Conservation (phyloP, 2,113 vertebrate species). For the Ursus arctos region DNA sequence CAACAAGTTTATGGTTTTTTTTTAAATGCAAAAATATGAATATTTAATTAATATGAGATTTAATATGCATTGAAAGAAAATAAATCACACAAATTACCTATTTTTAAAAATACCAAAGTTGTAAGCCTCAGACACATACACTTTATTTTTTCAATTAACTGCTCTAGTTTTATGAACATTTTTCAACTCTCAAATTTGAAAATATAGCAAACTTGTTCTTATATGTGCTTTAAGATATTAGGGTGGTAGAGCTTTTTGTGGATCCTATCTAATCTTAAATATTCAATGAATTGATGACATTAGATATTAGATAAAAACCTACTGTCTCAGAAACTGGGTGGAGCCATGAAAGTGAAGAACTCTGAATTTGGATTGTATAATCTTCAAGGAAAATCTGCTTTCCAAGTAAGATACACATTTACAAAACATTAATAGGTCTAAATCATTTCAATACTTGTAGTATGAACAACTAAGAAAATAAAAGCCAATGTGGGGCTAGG, state of each 20-base stretch:
- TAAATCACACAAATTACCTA: background rate
- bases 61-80: background rate
- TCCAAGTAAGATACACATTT: background rate
- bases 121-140: background rate
- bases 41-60: background rate
- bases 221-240: background rate
- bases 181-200: background rate
- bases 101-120: background rate
- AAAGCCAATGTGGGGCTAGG: accelerated
- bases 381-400: background rate
- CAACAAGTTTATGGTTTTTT: background rate
- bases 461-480: background rate
- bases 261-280: background rate
- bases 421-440: background rate
- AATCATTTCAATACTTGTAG: background rate
- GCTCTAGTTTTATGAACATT: background rate
- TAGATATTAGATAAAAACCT: background rate
- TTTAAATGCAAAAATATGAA: background rate
- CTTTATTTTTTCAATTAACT: background rate
- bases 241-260: background rate
- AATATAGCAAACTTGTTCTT: background rate
- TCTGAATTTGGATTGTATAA: background rate
- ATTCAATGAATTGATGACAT: background rate
- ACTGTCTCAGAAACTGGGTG: background rate
- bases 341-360: background rate